A percentile compares a stretch with the other conserved stretches of the same genome.
phyloP scores from a whole-genome alignment of 64 coral and sea anemone species.

The Montipora cactus region DNA sequence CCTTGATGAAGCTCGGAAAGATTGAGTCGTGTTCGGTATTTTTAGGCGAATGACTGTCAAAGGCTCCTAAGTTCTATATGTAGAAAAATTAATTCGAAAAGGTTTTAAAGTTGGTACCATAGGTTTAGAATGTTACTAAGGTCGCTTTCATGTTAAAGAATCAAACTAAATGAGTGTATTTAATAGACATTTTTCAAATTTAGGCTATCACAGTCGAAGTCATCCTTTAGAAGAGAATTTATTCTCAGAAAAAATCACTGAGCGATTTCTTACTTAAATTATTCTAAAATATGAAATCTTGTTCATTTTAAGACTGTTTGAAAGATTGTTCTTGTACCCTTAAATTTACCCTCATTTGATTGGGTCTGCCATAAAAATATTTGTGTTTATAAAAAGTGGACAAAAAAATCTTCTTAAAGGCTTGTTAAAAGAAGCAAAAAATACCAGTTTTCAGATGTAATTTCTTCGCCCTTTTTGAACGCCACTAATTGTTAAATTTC shows the following conservation, averaged over 20 bases:
- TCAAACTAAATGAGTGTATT: too few relatives aligned
- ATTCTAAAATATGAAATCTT: neutral
- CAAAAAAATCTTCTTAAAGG: neutral
- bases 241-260: too few relatives aligned
- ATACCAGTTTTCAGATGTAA: too few relatives aligned
- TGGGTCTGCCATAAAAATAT: slow-evolving; percentile 5
- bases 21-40: neutral
- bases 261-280: too few relatives aligned
- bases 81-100: too few relatives aligned
- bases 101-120: neutral
- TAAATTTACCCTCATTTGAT: neutral
- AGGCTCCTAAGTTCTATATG: too few relatives aligned
- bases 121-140: neutral
- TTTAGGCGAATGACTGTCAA: neutral
- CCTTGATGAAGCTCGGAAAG: neutral
- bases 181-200: neutral
- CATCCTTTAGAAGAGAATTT: neutral
- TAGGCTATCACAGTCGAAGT: neutral
- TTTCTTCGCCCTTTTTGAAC: neutral
- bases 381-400: neutral
- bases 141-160: too few relatives aligned
- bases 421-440: neutral
- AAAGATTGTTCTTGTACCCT: slow-evolving; percentile 18
- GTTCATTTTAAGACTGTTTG: neutral
- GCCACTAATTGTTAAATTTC: neutral